phyloP scores from a whole-genome alignment of 2,797 vertebrate genomes.

The Anolis apletophallus region DNA sequence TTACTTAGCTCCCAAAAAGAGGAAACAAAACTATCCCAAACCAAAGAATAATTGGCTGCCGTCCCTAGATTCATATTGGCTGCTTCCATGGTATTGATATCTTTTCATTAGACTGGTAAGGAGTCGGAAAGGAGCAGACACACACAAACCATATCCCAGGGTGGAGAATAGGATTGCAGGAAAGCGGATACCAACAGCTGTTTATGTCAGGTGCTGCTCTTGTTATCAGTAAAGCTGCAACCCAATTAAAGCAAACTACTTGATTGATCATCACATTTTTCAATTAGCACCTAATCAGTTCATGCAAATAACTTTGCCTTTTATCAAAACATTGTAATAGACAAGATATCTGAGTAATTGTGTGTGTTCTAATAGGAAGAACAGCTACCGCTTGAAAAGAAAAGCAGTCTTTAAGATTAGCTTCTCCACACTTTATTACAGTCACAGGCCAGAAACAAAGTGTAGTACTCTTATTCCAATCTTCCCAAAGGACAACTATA shows the following conservation, averaged over 20 bases:
- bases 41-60: background rate
- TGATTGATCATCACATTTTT: background rate
- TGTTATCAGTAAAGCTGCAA: background rate
- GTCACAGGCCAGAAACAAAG: background rate
- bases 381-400: background rate
- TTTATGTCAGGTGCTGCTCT: background rate
- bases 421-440: background rate
- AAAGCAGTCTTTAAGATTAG: background rate
- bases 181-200: background rate
- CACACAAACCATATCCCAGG: background rate
- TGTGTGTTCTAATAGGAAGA: background rate
- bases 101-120: background rate
- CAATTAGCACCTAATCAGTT: slow-evolving; percentile 21
- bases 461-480: background rate
- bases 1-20: background rate
- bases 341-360: background rate
- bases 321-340: slow-evolving; percentile 6
- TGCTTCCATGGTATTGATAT: background rate
- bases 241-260: background rate
- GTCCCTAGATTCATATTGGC: background rate
- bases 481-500: background rate
- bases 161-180: background rate
- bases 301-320: slow-evolving; percentile 5
- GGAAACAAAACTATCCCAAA: background rate
- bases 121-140: background rate